Base-by-base conservation (phyloP, 30 jellyfish, hydroid and myxozoan species). In the Chrysaora quinquecirrha region DNA sequence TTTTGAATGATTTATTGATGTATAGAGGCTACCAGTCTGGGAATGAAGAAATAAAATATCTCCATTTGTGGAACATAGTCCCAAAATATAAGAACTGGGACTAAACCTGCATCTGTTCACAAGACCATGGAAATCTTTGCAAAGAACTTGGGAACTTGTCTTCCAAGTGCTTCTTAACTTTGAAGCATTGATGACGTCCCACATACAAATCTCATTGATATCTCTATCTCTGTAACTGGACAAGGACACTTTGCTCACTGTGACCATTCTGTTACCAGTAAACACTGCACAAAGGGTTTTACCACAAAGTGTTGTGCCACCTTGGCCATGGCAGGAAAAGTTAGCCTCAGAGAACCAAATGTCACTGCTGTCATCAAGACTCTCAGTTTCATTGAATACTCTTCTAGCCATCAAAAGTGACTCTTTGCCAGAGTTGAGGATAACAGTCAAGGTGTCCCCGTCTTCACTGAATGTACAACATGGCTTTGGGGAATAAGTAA, bases 401-500 rank as follows among this genome's bases (percentile, higher is more conserved):
- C 88, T 72, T 73, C 54, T 74, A 24, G 72, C 80, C 4, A 84
- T 24, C 10, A 66, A n/a, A 0, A 84, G 73, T 0, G 87, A 48
- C 10, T 43, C 87, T 47, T 35, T 71, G 48, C 95, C 95, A 7
- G 88, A 84, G 73, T 84, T 84, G 25, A 84, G 30, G 9, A 84
- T 73, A 4, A 33, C 82, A 11, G 95, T 84, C 23, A 84, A 0
- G 0, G 48, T 46, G 27, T 84, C 50, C 0, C 95, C 85, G 64
- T 84, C 67, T 2, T 80, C 75, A 31, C 82, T 69, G 27, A 84
- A 84, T 24, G 66, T 56, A 31, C 95, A 84, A 32, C 74, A 62
- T 2, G 95, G 95, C 48, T 52, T 66, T 35, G 95, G 95, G 2
- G 95, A 84, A 35, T 71, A 84, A 30, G 95, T 84, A 34, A 84